Base-by-base conservation (phyloP, 2,888 invertebrate species). In the Germaria angustata region DNA sequence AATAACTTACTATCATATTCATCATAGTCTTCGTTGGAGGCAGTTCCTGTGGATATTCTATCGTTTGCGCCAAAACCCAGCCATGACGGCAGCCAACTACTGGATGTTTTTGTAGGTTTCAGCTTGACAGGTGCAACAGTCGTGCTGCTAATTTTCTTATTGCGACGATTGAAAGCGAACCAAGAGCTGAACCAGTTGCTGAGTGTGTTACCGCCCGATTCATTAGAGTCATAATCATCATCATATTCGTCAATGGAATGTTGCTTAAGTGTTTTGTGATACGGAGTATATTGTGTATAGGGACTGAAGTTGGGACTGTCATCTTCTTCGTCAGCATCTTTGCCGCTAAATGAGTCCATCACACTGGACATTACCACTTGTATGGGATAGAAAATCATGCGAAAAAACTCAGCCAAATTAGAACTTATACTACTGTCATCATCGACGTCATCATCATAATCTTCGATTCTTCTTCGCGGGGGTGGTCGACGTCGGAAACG, bases 31-130 rank as follows among this genome's bases (percentile, higher is more conserved):
- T 81, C 78, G 5, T 20, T 46, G 2, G 86, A 41, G 4, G 81
- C 81, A 4, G 86, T 57, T 44, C 86, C 86, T 6, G 86, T 85
- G 20, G 84, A 87, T 39, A 79, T 59, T 53, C 75, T 59, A 20
- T 82, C 79, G n/a, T 68, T 78, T 13, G 61, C 46, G 34, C 88
- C 88, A 75, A 86, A 87, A 6, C 87, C 87, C 77, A 91, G 89
- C 89, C 88, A 90, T 0, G 89, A 88, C n/a, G 88, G 88, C 61
- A 90, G 85, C 91, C 91, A 91, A 34, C 89, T 86, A 2, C 86
- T 68, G 22, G 87, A 81, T 22, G 86, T 87, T 53, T 75, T 75
- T n/a, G 86, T 83, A 8, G 84, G 68, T 34, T 85, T 76, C 1
- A 79, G n/a, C 8, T 39, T 55, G 9, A 6, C 28, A 15, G 72